These are phyloP conservation scores for Bufotes viridis DNA, from an alignment of 2,797 vertebrate genomes.

Conservation along the genomic window DNA sequence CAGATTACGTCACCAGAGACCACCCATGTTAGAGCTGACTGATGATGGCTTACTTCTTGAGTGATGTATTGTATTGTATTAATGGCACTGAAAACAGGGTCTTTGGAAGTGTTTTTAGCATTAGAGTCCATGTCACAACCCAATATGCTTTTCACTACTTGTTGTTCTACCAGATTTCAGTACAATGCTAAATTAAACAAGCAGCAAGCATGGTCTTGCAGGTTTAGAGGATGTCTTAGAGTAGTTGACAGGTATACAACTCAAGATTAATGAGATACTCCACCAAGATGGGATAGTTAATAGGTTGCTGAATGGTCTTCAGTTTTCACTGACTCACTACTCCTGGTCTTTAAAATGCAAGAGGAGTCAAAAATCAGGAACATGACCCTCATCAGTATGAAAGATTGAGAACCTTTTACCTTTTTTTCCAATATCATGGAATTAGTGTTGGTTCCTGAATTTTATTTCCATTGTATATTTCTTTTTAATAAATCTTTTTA, in stretches of 20 bases:
- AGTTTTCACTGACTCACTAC: not conserved
- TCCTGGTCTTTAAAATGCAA: not conserved
- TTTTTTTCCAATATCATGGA: too few relatives aligned
- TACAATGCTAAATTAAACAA: slow-evolving; percentile 16
- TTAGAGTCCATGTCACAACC: slow-evolving; percentile 15
- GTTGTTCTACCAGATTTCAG: slow-evolving; percentile 27
- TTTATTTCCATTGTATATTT: not conserved
- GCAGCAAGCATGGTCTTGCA: slow-evolving; percentile 39
- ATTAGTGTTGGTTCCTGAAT: too few relatives aligned
- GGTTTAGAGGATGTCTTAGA: not conserved
- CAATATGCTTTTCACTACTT: slow-evolving; percentile 11
- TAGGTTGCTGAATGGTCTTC: slow-evolving; percentile 41
- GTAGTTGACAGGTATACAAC: slow-evolving; percentile 16
- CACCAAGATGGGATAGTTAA: slow-evolving; percentile 28
- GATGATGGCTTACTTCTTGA: slow-evolving; percentile 30
- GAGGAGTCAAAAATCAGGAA: not conserved
- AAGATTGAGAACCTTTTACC: not conserved
- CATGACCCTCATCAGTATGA: not conserved
- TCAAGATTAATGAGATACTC: slow-evolving; percentile 29
- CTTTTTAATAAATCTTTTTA: not conserved
- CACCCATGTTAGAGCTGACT: slow-evolving; percentile 27
- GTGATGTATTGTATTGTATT: slow-evolving; percentile 41
- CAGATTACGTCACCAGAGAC: not conserved
- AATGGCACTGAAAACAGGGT: slow-evolving; percentile 26
- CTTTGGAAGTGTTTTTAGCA: slow-evolving; percentile 34